phyloP scores from a whole-genome alignment of 2,113 vertebrate species.

The Burhinus bistriatus region DNA sequence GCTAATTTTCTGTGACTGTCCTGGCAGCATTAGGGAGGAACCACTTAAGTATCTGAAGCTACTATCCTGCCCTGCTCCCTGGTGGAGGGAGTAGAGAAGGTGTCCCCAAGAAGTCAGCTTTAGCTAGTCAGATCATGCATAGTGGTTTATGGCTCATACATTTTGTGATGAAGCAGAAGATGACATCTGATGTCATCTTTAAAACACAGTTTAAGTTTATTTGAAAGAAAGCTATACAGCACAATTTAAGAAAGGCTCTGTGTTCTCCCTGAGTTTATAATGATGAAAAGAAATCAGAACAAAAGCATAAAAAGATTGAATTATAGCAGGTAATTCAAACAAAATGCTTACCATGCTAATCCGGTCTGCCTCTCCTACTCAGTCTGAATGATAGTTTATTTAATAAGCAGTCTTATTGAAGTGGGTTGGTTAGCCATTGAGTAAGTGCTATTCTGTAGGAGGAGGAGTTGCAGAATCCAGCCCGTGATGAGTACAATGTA shows the following conservation, averaged over 20 bases:
- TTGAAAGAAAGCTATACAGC: not conserved
- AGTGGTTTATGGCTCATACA: not conserved
- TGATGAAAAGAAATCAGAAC: slow-evolving; percentile 33
- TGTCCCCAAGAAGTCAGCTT: not conserved
- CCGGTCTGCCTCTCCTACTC: not conserved
- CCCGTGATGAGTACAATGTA: not conserved
- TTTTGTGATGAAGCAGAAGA: not conserved
- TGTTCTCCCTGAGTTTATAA: not conserved
- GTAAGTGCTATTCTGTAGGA: not conserved
- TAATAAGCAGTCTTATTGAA: slow-evolving; percentile 8
- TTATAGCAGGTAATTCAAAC: slow-evolving; percentile 5
- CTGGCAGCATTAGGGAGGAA: not conserved
- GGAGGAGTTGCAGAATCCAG: not conserved
- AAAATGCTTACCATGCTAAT: not conserved
- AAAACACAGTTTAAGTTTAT: not conserved
- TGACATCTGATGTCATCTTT: not conserved
- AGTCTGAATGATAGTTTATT: slow-evolving; percentile 4
- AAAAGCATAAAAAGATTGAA: slow-evolving; percentile 19
- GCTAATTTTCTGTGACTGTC: not conserved
- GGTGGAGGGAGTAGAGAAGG: slow-evolving; percentile 48
- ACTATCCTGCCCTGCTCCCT: slow-evolving; percentile 59
- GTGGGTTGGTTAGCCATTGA: not conserved
- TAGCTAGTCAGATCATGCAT: not conserved
- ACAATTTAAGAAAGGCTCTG: not conserved
- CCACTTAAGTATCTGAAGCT: not conserved